Percentiles rank a stretch among this genome's conserved stretches.
Evolutionary conservation across 1,140 invertebrate genomes (phyloP).

Genomic region (Pararge aegeria): DNA sequence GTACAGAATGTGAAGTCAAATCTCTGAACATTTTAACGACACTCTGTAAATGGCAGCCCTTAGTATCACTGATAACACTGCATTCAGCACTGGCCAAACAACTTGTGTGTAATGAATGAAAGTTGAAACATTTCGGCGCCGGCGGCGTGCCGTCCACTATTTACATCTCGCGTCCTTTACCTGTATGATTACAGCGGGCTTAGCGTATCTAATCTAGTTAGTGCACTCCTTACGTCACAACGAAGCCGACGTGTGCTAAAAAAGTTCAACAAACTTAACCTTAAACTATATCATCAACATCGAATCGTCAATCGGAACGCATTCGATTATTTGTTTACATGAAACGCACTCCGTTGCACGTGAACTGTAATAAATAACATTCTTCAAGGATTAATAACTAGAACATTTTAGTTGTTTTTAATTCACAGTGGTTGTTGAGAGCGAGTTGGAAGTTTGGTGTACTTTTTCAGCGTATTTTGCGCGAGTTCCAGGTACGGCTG

Average conservation of each 20-base stretch:
- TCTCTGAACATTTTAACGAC: no score
- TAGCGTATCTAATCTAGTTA: slow-evolving; percentile 67
- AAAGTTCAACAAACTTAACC: slow-evolving; percentile 73
- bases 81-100: slow-evolving; percentile 29
- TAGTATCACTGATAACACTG: slow-evolving; percentile 40
- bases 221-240: slow-evolving; percentile 64
- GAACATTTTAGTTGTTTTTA: background rate
- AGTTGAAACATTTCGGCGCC: slow-evolving; percentile 12
- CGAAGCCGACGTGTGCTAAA: slow-evolving; percentile 53
- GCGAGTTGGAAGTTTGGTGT: slow-evolving; percentile 24
- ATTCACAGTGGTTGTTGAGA: slow-evolving; percentile 6
- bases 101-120: slow-evolving; percentile 52
- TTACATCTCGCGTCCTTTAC: slow-evolving; percentile 46
- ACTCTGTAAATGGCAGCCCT: background rate
- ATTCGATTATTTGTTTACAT: slow-evolving; percentile 31
- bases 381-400: background rate
- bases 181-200: slow-evolving; percentile 48
- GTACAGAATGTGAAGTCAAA: no score
- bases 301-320: slow-evolving; percentile 26
- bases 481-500: slow-evolving; percentile 30
- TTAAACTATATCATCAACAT: slow-evolving; percentile 41
- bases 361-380: background rate
- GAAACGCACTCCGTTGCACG: slow-evolving; percentile 24
- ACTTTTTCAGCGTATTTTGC: slow-evolving; percentile 40
- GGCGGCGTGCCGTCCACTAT: slow-evolving; percentile 29